Evolutionary conservation across 1,140 invertebrate species (phyloP), one percentile per base, ranked within the genome.

Genomic region (Pseudomyrmex cubaensis): DNA sequence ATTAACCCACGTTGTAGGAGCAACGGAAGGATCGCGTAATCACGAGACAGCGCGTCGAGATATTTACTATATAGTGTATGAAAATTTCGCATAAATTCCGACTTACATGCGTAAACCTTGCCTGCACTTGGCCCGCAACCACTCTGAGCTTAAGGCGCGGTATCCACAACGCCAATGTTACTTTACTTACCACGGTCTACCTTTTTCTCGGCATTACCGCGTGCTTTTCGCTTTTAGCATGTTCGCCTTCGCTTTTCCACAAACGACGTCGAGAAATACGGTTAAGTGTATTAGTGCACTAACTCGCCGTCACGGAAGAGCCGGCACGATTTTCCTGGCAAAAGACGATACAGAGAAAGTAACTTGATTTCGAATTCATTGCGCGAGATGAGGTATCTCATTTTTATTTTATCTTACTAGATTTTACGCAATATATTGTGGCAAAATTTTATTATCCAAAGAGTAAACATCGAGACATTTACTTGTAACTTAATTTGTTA

Each of bases 81-180:
- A 82, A 57, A 83, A 84, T 72, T 61, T 83, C 83, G 83, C 83
- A 50, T 84, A 83, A 83, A 82, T 72, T 84, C 46, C 67, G 57
- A 84, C 83, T 78, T 70, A 84, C 64, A 70, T 72, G 83, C 59
- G 83, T 84, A 72, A 82, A 83, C 70, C 78, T 83, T 20, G 25
- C 54, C 3, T 13, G 57, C 4, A 61, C 57, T 72, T 17, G 48
- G 9, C 76, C 46, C 1, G 76, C 52, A 35, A 13, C 54, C 20
- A 70, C 20, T 57, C 44, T 12, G 64, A 59, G 57, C 76, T 56
- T 78, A 78, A 78, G 48, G 15, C 63, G 10, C 75, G 2, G 20
- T 17, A 9, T 2, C 15, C 12, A 54, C 8, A 9, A 56, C 48
- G 50, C 10, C 12, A 15, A 15, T 20, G 63, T 67, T 80, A 72